Evolutionary conservation across 1,140 invertebrate genomes (phyloP), one percentile per base, ranked within the genome.

Genomic region (Drosophila eugracilis): DNA sequence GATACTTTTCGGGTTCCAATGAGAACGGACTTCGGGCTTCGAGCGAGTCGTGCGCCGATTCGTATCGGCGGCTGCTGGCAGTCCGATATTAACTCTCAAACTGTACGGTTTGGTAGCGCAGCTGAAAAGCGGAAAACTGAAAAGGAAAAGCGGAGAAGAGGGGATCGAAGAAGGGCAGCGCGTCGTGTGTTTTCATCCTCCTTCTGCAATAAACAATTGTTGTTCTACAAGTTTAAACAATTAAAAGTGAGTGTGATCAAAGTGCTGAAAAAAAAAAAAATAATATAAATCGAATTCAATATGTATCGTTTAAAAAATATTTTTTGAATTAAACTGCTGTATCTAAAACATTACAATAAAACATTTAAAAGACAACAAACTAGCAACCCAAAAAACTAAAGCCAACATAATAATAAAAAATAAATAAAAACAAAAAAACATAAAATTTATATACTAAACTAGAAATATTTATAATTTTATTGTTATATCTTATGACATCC

Each of bases 1-100:
- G 42, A 50, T 65, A 67, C 63, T 19, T 28, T 65, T 67, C 63
- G 45, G 60, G 44, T 65, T 39, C 24, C 58, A 65, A 48, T 63
- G 32, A 49, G 34, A 41, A 36, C 59, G 63, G 6, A 7, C 39
- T 42, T 42, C 36, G 52, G 22, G 60, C 42, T 66, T 66, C 60
- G 63, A 21, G 12, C 44, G 14, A 47, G 24, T 47, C 44, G 44
- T 15, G 22, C 22, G 22, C 22, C 22, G 42, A 45, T 26, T 45
- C 42, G 42, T 17, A 62, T 32, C 55, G n/a, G 15, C 26, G 54
- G 26, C 36, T 15, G 21, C 53, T 55, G 54, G 26, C 79, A 84
- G 75, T 83, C 74, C 77, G 77, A 86, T 74, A 66, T 74, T 75
- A 74, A 86, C 81, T 86, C 70, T 86, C 81, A 86, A 86, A 86